These are phyloP conservation scores for Meloidogyne floridensis DNA, from an alignment of 1,140 invertebrate genomes.

Conservation along the genomic window DNA sequence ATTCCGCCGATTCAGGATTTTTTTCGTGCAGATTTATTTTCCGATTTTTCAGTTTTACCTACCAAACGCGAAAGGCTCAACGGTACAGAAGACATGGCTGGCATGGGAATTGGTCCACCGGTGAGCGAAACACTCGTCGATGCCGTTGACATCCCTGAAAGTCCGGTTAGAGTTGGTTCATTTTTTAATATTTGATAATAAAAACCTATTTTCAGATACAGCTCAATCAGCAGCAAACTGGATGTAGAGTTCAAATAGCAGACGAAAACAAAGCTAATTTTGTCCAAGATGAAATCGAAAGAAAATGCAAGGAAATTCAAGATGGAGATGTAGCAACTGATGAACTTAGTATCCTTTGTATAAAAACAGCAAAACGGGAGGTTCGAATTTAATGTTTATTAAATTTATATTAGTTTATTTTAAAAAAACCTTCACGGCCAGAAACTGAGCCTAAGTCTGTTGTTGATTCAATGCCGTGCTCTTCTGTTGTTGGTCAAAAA, in stretches of 20 bases:
- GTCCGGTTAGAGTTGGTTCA: slow-evolving; percentile 58
- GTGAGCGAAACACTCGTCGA: slow-evolving; percentile 51
- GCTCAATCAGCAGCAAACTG: slow-evolving; percentile 80
- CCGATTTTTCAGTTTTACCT: no score
- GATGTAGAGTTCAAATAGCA: slow-evolving; percentile 96
- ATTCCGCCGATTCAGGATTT: no score
- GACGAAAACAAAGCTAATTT: slow-evolving; percentile 63
- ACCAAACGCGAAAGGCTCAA: slow-evolving; percentile 13
- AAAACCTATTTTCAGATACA: slow-evolving; percentile 68
- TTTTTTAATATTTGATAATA: slow-evolving; percentile 5
- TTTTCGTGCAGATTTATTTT: no score
- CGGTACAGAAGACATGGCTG: slow-evolving; percentile 47
- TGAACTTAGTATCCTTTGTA: slow-evolving; percentile 93
- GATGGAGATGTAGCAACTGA: slow-evolving; percentile 69
- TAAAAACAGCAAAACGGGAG: slow-evolving; percentile 71
- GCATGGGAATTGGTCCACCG: slow-evolving; percentile 51
- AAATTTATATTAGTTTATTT: background rate
- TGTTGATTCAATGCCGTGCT: no score
- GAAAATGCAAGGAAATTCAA: slow-evolving; percentile 35
- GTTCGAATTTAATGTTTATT: slow-evolving; percentile 71
- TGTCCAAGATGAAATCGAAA: slow-evolving; percentile 67
- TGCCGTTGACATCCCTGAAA: slow-evolving; percentile 58
- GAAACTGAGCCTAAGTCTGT: slow-evolving; percentile 29
- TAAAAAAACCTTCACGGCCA: slow-evolving; percentile 73
- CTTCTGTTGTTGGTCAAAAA: slow-evolving; percentile 67